Percentiles rank a stretch among this genome's conserved stretches.
phyloP scores from a whole-genome alignment of 2,797 vertebrate species.

The Kryptopterus vitreolus region DNA sequence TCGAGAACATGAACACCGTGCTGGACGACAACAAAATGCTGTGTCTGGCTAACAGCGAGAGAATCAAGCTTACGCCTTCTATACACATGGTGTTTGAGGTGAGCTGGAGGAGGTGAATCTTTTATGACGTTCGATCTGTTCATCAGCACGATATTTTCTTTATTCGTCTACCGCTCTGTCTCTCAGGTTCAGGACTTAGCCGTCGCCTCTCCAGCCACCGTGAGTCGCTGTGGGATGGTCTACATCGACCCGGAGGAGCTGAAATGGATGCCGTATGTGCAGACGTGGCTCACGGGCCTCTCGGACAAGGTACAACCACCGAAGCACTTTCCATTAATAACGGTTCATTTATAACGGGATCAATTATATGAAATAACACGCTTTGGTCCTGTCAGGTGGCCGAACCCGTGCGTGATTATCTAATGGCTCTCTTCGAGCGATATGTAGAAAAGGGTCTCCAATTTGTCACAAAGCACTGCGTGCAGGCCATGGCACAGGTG shows the following conservation, averaged over 20 bases:
- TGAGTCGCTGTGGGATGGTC: slow-evolving; percentile 90
- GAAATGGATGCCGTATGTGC: slow-evolving; percentile 87
- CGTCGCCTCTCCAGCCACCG: slow-evolving; percentile 87
- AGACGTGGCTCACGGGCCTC: slow-evolving; percentile 79
- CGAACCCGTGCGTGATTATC: slow-evolving; percentile 63
- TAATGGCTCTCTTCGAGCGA: slow-evolving; percentile 78
- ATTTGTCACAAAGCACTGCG: slow-evolving; percentile 77
- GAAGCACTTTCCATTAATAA: background rate
- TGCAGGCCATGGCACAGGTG: slow-evolving; percentile 83
- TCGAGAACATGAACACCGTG: slow-evolving; percentile 91
- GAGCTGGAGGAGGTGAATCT: background rate
- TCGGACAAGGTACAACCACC: slow-evolving; percentile 67
- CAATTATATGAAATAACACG: background rate
- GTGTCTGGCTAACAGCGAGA: slow-evolving; percentile 86
- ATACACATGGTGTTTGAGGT: slow-evolving; percentile 93
- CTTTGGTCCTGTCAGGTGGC: slow-evolving; percentile 33
- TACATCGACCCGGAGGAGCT: slow-evolving; percentile 86
- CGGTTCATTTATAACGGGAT: no score
- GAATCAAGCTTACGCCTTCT: slow-evolving; percentile 86
- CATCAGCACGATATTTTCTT: background rate
- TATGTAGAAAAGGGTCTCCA: slow-evolving; percentile 83
- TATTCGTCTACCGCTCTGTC: slow-evolving; percentile 15
- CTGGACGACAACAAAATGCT: slow-evolving; percentile 92
- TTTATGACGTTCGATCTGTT: background rate
- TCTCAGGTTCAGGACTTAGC: slow-evolving; percentile 84